These are phyloP conservation scores for Ctenoplectra terminalis DNA, from an alignment of 1,140 invertebrate genomes.

Conservation along the genomic window DNA sequence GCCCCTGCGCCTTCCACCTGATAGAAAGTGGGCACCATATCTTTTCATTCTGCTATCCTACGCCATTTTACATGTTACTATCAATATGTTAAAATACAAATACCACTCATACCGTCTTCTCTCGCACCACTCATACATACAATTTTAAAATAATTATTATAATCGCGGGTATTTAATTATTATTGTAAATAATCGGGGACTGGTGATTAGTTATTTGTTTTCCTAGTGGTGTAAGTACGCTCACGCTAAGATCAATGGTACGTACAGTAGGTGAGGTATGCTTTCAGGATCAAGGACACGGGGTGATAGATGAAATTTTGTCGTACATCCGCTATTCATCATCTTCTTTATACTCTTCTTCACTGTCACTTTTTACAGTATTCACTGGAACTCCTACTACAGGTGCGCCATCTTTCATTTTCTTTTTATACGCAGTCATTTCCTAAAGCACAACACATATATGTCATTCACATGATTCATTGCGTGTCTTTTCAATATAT, in stretches of 20 bases:
- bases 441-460: conserved; percentile 44
- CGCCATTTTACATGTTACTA: conserved; percentile 82
- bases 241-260: conserved; percentile 83
- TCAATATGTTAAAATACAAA: conserved; percentile 84
- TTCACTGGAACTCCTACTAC: conserved; percentile 83
- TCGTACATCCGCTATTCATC: conserved; percentile 82
- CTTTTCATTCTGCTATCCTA: conserved; percentile 76
- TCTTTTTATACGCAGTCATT: conserved; percentile 92
- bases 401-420: conserved; percentile 84
- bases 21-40: conserved; percentile 70
- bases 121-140: conserved; percentile 78
- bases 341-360: conserved; percentile 82
- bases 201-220: conserved; percentile 81
- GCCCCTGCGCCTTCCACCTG: conserved; percentile 74
- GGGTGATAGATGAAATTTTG: conserved; percentile 81
- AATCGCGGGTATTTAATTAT: conserved; percentile 79
- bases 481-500: not conserved
- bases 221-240: conserved; percentile 82
- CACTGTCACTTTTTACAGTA: conserved; percentile 83
- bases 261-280: conserved; percentile 83
- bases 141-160: conserved; percentile 82
- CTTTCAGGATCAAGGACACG: conserved; percentile 82
- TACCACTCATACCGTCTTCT: conserved; percentile 81
- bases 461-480: not conserved
- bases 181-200: conserved; percentile 81